Evolutionary conservation across 1,140 invertebrate genomes (phyloP).

Genomic region (Achroia grisella): DNA sequence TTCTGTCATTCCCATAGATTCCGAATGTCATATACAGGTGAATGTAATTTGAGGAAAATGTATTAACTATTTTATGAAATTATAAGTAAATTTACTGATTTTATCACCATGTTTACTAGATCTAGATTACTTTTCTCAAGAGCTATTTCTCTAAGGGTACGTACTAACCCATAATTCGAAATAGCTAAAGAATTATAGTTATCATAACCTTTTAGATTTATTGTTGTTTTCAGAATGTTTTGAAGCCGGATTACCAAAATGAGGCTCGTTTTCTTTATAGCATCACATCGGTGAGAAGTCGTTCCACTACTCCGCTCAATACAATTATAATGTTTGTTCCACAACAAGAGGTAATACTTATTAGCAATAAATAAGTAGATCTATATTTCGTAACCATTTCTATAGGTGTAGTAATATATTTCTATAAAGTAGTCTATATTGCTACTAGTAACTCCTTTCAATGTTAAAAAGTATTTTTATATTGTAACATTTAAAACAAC

Average conservation of each 20-base stretch:
- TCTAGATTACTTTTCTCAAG: conserved; percentile 50
- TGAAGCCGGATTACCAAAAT: conserved; percentile 52
- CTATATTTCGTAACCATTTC: too few species aligned
- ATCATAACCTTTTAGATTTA: conserved; percentile 8
- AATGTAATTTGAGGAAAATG: too few species aligned
- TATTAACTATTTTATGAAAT: background rate
- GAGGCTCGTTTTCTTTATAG: conserved; percentile 50
- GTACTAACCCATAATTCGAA: conserved; percentile 9
- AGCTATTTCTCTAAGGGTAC: conserved; percentile 42
- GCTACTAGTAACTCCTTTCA: too few species aligned
- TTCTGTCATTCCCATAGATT: too few species aligned
- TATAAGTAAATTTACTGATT: background rate
- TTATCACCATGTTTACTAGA: conserved; percentile 52
- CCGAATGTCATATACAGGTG: too few species aligned
- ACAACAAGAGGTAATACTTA: conserved; percentile 98
- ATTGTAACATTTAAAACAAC: too few species aligned
- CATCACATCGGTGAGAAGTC: conserved; percentile 70
- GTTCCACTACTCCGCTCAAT: conserved; percentile 87
- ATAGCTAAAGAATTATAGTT: conserved; percentile 2
- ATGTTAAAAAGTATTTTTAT: too few species aligned
- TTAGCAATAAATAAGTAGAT: conserved; percentile 16
- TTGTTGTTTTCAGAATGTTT: conserved; percentile 51
- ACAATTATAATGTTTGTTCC: conserved; percentile 98
- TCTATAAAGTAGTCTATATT: too few species aligned
- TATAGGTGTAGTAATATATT: too few species aligned